phyloP scores from a whole-genome alignment of 1,140 invertebrate genomes.

The Euglossa dilemma region DNA sequence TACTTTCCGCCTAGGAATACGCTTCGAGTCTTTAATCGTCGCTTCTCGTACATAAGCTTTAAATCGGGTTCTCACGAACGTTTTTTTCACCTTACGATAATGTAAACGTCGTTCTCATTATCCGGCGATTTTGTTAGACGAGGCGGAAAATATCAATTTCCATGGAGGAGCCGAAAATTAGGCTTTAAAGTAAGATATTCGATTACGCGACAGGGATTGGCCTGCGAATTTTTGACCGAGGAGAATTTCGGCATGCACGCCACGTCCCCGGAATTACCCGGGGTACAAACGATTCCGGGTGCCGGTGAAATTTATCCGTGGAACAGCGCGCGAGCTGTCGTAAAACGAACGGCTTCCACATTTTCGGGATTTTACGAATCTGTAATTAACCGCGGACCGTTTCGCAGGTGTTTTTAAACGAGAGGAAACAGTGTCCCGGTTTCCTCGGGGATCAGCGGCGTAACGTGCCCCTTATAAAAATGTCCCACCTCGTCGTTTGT shows the following conservation, averaged over 20 bases:
- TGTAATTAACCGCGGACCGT: neutral
- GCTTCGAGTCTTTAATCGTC: too few species aligned
- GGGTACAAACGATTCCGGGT: neutral
- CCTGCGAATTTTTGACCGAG: neutral
- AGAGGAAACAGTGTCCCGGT: neutral
- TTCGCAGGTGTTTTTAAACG: constrained; percentile 30
- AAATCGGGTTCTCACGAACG: too few species aligned
- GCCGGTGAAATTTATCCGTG: neutral
- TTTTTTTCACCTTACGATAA: too few species aligned
- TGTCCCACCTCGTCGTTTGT: constrained; percentile 24
- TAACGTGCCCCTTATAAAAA: constrained; percentile 21
- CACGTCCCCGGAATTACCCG: neutral
- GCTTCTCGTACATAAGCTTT: too few species aligned
- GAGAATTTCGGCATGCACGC: neutral
- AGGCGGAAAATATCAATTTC: too few species aligned
- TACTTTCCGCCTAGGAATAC: too few species aligned
- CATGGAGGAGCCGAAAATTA: too few species aligned
- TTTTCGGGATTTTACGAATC: constrained; percentile 10
- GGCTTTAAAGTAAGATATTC: too few species aligned
- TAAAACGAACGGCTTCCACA: neutral
- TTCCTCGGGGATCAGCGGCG: neutral
- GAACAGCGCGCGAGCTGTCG: neutral
- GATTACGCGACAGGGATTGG: too few species aligned
- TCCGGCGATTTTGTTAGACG: too few species aligned
- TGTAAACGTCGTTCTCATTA: too few species aligned